phyloP scores from a whole-genome alignment of 2,113 vertebrate species.

The Brienomyrus brachyistius region DNA sequence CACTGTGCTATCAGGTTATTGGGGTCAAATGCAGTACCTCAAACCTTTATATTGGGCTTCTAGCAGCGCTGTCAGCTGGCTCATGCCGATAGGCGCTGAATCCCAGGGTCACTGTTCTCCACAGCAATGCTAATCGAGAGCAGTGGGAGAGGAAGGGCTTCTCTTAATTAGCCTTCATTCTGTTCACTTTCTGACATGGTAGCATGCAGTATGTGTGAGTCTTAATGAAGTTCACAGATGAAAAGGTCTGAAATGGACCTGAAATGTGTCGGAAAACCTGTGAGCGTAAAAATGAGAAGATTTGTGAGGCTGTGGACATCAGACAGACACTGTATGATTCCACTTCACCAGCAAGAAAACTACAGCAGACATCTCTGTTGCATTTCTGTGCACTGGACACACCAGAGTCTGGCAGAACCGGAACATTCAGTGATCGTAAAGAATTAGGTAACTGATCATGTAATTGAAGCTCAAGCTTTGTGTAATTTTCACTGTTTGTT shows the following conservation, averaged over 20 bases:
- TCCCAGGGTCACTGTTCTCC: neutral
- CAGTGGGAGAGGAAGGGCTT: neutral
- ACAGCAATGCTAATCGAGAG: neutral
- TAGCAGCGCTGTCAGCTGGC: neutral
- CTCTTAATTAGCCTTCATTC: neutral
- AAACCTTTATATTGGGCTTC: neutral
- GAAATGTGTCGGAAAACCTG: neutral
- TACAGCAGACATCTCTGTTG: neutral
- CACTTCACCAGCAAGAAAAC: neutral
- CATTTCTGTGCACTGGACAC: neutral
- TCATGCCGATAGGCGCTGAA: neutral
- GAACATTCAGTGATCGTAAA: neutral
- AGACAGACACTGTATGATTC: neutral
- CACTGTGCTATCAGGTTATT: neutral
- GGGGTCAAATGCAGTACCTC: neutral
- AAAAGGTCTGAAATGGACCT: neutral
- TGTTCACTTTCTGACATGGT: neutral
- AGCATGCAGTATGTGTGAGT: neutral
- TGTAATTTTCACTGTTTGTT: neutral
- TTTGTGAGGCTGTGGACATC: neutral
- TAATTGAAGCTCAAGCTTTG: neutral
- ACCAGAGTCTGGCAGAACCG: neutral
- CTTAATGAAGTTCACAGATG: neutral
- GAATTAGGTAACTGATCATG: neutral
- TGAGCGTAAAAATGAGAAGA: neutral